Evolutionary conservation across 2,113 vertebrate genomes (phyloP).

Genomic region (Ibidorhyncha struthersii): DNA sequence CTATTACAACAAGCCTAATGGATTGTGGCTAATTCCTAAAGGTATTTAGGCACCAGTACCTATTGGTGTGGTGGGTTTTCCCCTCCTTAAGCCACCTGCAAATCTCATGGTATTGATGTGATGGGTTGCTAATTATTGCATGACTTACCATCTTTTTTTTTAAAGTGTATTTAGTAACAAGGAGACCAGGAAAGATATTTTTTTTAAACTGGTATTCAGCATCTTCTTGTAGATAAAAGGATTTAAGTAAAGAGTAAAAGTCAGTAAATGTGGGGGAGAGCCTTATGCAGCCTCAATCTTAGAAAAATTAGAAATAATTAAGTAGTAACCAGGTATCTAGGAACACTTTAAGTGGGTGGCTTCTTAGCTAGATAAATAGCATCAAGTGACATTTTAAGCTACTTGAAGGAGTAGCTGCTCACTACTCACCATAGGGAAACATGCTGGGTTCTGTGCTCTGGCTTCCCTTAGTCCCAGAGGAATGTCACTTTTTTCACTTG

Average conservation of each 20-base stretch:
- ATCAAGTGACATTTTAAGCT: background rate
- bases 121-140: background rate
- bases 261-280: background rate
- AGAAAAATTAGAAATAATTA: background rate
- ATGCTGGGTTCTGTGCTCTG: background rate
- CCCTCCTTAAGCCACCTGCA: background rate
- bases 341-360: background rate
- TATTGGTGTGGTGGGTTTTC: background rate
- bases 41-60: background rate
- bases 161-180: background rate
- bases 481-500: slow-evolving; percentile 17
- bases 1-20: background rate
- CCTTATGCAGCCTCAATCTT: background rate
- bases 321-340: background rate
- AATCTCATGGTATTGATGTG: background rate
- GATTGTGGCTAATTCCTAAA: background rate
- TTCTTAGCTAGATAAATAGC: background rate
- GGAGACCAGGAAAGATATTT: background rate
- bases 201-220: background rate
- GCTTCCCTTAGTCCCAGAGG: background rate
- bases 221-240: background rate
- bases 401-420: background rate
- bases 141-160: background rate
- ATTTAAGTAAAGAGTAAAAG: background rate
- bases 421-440: background rate